Evolutionary conservation across 2,113 vertebrate genomes (phyloP), one percentile per base, ranked within the genome.

Genomic region (western clawed frog (Xenopus tropicalis)): DNA sequence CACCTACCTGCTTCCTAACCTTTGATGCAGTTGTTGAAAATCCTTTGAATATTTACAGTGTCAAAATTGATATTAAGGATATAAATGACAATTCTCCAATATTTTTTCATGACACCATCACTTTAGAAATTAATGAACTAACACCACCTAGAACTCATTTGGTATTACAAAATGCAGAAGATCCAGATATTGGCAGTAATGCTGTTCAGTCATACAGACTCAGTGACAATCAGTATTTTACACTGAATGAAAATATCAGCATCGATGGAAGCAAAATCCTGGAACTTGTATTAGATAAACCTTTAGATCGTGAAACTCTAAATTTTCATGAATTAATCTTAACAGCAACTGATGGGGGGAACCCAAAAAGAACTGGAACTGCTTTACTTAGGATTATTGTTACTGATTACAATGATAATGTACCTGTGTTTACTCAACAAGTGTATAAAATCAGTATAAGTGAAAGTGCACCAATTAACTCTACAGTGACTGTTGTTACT

Each of bases 21-120:
- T 84, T 93, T 70, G 83, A 92, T 79, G 76, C 83, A 3, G 29
- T 93, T 54, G 70, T 91, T 24, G 90, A 92, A 79, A 90, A 90
- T 67, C 86, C 87, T 9, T 85, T 92, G 82, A 83, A 80, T 63
- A 78, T 87, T 75, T 79, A 78, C 58, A 72, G 66, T 23, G 29
- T 87, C 23, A 78, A 79, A 29, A 78, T 87, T 59, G 84, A 85
- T 75, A 84, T 58, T 58, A 9, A 70, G 37, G 57, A 59, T 70
- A 61, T 74, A 11, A 73, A 73, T 57, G 71, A 79, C 20, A 61
- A 78, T 66, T 9, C 66, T 16, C 71, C 71, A 37, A 44, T 42
- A 11, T 61, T 59, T 70, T 25, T 42, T 61, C 29, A 16, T 29
- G 37, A 22, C 20, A 25, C 13, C 57, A 2, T 90, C 6, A 87